Evolutionary conservation across 2,888 invertebrate genomes (phyloP), one percentile per base, ranked within the genome.

Genomic region (Agonopterix alstromeriana): DNA sequence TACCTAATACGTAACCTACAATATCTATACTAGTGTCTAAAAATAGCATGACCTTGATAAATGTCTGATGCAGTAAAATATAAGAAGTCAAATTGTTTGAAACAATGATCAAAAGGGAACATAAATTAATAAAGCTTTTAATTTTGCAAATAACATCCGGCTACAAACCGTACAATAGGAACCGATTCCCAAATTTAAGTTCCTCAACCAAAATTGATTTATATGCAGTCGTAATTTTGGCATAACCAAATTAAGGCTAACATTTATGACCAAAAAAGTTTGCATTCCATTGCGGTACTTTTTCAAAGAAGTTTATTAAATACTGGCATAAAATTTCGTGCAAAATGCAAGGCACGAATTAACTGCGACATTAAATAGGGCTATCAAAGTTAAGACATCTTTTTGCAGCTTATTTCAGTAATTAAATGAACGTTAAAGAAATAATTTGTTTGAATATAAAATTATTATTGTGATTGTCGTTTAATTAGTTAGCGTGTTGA

Each of bases 241-340:
- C 51, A 49, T 46, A 51, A 47, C 54, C 36, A 50, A 57, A 58
- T 58, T 58, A 58, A 52, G 53, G 56, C 56, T 49, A 51, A 57
- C 55, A 53, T 55, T 61, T 56, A 60, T 59, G 55, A 55, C 56
- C 54, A 57, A 58, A 68, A 56, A 77, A 75, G 54, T 70, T 73
- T 70, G 61, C 61, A 56, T 62, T 57, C 55, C 58, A 61, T 67
- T 68, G 72, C 73, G 65, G 67, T 70, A 63, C 63, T 67, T 75
- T 76, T 76, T 72, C 72, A 63, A 65, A 61, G 69, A 71, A 72
- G 55, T 62, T 82, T 79, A 82, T 82, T 82, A 80, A 84, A 78
- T 80, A 70, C 72, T 56, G 60, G 61, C 60, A 70, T 65, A 68
- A 73, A 77, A 78, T 75, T 73, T 78, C 81, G 74, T 82, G 82